Conservation (phyloP, 2,797 vertebrate species). For the Eremophila alpestris region DNA sequence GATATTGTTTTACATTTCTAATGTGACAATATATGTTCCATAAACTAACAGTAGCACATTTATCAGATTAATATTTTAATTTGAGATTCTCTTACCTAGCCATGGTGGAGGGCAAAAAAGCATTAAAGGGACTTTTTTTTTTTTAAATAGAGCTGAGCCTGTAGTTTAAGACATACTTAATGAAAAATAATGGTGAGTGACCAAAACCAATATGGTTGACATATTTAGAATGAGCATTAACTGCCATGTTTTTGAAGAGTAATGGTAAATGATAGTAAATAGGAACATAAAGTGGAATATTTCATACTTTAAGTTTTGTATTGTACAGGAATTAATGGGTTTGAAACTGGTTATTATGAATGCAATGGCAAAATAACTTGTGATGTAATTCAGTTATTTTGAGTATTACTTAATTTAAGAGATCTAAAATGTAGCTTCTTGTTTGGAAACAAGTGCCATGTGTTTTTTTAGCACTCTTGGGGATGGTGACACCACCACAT, state of each 20-base stretch:
- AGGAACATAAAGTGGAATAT: constrained; percentile 21
- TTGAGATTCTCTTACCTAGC: background rate
- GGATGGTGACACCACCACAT: background rate
- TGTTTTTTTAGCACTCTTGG: background rate
- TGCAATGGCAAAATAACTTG: constrained; percentile 19
- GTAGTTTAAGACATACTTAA: constrained; percentile 12
- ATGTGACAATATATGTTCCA: background rate
- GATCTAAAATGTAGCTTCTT: constrained; percentile 6
- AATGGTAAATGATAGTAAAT: constrained; percentile 44
- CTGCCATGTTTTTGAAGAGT: constrained; percentile 20
- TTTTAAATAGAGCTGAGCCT: background rate
- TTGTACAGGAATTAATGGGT: constrained; percentile 41
- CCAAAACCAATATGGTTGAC: constrained; percentile 29
- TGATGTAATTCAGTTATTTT: constrained; percentile 41
- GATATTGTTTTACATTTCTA: constrained; percentile 13
- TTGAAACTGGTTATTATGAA: constrained; percentile 29
- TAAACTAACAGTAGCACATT: background rate
- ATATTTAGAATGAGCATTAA: constrained; percentile 21
- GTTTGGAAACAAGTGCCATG: background rate
- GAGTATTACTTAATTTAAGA: constrained; percentile 34
- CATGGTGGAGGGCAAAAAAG: background rate
- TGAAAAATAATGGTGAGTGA: background rate
- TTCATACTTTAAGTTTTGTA: constrained; percentile 46
- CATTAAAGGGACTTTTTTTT: background rate
- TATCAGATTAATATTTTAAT: background rate